Evolutionary conservation across 1,140 invertebrate species (phyloP), one percentile per base, ranked within the genome.

Genomic region (Solen grandis): DNA sequence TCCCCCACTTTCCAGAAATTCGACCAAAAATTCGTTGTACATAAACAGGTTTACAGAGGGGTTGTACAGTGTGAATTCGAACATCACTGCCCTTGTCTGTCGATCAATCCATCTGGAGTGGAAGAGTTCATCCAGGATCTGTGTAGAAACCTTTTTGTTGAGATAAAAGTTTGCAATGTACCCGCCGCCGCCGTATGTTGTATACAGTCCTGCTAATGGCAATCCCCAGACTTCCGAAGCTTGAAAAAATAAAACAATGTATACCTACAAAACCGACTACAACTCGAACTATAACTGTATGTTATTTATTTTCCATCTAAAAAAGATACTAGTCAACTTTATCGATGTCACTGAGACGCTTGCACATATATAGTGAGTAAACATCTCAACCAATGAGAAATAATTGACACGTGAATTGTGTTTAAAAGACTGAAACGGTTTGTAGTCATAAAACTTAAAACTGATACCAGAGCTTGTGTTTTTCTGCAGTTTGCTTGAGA

Each of bases 21-120:
- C 93, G 0, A 70, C 59, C 25, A 88, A 19, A 35, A 87, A 81
- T 8, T 74, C 74, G 16, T 76, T 65, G 41, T 84, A 85, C 10
- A 73, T 55, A 65, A 90, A 88, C 35, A 88, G 31, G 50, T 89
- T 88, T 0, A 82, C 80, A 60, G 86, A 86, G 5, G 92, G 91
- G 86, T 94, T 94, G 80, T 93, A 94, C 0, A 93, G 86, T 5
- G 93, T 93, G 79, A 93, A 93, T 75, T 94, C 93, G 5, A 93
- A 82, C 69, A 94, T 91, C 13, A 94, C 88, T 5, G 92, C 93
- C 82, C 93, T 84, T 1, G 94, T 94, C 16, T 89, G 73, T 50
- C 89, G 66, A 80, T 94, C 93, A 14, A 94, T 90, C 94, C 94
- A 94, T 35, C 65, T 77, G 38, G 84, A 74, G 5, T 79, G 72